Evolutionary conservation across 53 echinoderm and acorn worm genomes (phyloP).

Genomic region (Apostichopus leukothele): DNA sequence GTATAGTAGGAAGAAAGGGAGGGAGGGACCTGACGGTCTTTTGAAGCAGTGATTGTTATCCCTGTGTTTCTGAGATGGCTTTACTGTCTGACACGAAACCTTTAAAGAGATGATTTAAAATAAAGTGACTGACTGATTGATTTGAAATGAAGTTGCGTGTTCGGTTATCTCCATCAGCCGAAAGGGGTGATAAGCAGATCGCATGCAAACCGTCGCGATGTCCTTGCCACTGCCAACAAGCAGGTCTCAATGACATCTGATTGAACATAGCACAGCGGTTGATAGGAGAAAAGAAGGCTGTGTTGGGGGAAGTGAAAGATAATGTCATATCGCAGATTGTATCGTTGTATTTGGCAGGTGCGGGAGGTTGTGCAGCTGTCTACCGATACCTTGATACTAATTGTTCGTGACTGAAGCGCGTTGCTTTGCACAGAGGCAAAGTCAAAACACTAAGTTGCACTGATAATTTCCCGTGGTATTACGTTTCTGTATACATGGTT

Average conservation of each 20-base stretch:
- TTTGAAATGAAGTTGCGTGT: slow-evolving; percentile 5
- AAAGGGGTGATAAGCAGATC: background rate
- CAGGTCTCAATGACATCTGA: slow-evolving; percentile 2
- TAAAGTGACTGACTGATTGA: background rate
- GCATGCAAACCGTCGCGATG: background rate
- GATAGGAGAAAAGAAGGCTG: background rate
- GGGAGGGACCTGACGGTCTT: too few relatives aligned
- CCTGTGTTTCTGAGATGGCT: too few relatives aligned
- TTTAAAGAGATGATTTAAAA: background rate
- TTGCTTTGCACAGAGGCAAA: background rate
- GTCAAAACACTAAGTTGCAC: background rate
- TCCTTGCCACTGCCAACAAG: background rate
- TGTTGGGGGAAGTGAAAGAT: background rate
- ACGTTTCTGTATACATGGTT: background rate
- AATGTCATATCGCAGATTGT: background rate
- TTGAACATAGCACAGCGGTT: slow-evolving; percentile 33
- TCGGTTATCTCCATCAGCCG: background rate
- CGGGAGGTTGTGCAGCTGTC: background rate
- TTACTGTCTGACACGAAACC: background rate
- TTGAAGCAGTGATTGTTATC: too few relatives aligned
- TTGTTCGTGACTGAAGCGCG: slow-evolving; percentile 2
- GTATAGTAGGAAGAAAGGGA: too few relatives aligned
- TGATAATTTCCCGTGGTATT: slow-evolving; percentile 5
- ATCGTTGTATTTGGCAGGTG: background rate
- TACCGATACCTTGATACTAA: background rate